Evolutionary conservation across 2,888 invertebrate genomes (phyloP), one percentile per base, ranked within the genome.

Genomic region (Cephus spinipes): DNA sequence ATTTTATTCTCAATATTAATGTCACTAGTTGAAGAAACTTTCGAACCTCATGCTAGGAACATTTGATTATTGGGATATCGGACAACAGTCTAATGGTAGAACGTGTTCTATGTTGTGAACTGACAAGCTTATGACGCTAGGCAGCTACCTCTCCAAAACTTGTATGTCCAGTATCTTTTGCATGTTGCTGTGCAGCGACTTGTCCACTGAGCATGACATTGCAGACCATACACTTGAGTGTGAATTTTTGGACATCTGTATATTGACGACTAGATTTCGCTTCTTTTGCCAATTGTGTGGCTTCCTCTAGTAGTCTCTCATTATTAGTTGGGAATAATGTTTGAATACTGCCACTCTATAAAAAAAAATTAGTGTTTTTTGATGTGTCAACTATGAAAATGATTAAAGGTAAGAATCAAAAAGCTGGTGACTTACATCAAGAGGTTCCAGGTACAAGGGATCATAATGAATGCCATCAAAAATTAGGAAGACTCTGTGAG

Each of bases 381-480:
- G 15, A 4, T 36, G 12, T 1, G 0, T 36, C 12, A 4, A 35
- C n/a, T 69, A 77, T 77, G 69, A 1, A 73, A 76, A 76, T 32
- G 12, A 74, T n/a, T 30, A 12, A 36, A 36, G 12, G 12, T 36
- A 36, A 15, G 40, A 36, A 34, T 31, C 4, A 69, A 69, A 15
- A 69, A 30, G 2, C 6, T 30, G 15, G 30, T 32, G 55, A 93
- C 94, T 94, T 92, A 96, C 97, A 91, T 95, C 94, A 55, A 94
- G 92, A 4, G 96, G 95, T 92, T 98, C 98, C 92, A 98, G 93
- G 89, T 96, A 97, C 15, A 99, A 92, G 0, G 98, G 98, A 92
- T 99, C 99, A 89, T 99, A 99, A 92, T 99, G 99, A 76, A 98
- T 97, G 31, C 98, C 98, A 92, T 98, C 98, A 90, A 98, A 99